Evolutionary conservation across 2,888 invertebrate genomes (phyloP).

Genomic region (Phyto melanocephala): DNA sequence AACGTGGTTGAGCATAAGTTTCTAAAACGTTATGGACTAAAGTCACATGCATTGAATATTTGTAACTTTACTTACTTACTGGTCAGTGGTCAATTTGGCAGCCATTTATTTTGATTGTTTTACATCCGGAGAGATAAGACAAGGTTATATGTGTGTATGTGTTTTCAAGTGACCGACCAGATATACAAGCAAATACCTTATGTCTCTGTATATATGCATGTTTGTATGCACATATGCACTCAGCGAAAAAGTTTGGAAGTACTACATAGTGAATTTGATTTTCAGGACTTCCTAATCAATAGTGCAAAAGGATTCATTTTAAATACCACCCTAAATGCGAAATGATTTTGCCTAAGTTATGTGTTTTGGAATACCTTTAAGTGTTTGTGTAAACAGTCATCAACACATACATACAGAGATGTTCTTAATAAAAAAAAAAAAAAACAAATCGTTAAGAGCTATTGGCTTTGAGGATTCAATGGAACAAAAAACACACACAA

Average conservation of each 20-base stretch:
- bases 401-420: too few relatives aligned
- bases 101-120: slow-evolving; percentile 72
- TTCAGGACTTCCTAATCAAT: too few relatives aligned
- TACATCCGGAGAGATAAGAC: slow-evolving; percentile 67
- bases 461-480: neutral
- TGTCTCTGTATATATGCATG: neutral
- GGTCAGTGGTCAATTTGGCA: slow-evolving; percentile 64
- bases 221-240: too few relatives aligned
- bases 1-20: neutral
- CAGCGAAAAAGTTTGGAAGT: too few relatives aligned
- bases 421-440: neutral
- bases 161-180: neutral
- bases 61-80: slow-evolving; percentile 7
- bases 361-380: too few relatives aligned
- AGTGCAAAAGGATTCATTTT: too few relatives aligned
- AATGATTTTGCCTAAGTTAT: too few relatives aligned
- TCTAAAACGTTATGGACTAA: slow-evolving; percentile 7
- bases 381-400: too few relatives aligned
- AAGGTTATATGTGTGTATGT: too few relatives aligned
- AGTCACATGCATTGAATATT: neutral
- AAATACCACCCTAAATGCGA: too few relatives aligned
- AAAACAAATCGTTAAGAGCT: neutral
- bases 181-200: neutral
- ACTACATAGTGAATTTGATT: too few relatives aligned
- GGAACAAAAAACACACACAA: neutral